Conservation (phyloP, 2,888 invertebrate genomes). For the Teleiodes luculella region DNA sequence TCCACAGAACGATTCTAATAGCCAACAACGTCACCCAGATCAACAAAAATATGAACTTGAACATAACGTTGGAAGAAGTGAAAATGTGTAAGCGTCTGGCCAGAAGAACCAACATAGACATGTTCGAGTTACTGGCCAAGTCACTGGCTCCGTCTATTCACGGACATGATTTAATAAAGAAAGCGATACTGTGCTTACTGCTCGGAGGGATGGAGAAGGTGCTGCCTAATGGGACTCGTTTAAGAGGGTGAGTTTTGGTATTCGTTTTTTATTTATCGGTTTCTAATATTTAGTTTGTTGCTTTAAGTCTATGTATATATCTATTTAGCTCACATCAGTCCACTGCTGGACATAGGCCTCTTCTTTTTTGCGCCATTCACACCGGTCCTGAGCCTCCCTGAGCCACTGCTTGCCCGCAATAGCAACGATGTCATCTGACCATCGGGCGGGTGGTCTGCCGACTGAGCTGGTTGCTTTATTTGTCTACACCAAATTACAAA, state of each 20-base stretch:
- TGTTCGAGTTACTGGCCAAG: constrained; percentile 92
- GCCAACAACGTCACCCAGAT: constrained; percentile 95
- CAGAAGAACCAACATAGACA: constrained; percentile 83
- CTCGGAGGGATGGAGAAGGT: constrained; percentile 97
- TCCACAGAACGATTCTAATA: constrained; percentile 90
- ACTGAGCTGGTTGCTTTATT: too few species aligned
- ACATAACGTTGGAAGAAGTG: constrained; percentile 91
- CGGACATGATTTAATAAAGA: constrained; percentile 97
- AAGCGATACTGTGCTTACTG: constrained; percentile 95
- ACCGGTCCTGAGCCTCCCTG: too few species aligned
- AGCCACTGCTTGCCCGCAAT: too few species aligned
- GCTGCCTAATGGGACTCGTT: constrained; percentile 92
- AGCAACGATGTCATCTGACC: too few species aligned
- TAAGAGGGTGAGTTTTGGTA: constrained; percentile 83
- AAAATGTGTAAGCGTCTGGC: constrained; percentile 91
- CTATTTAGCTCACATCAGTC: too few species aligned
- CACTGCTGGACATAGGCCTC: too few species aligned
- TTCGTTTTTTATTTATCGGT: too few species aligned
- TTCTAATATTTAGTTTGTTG: too few species aligned
- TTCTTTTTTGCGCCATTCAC: too few species aligned
- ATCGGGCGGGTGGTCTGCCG: too few species aligned
- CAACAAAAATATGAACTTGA: constrained; percentile 89
- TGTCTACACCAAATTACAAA: too few species aligned
- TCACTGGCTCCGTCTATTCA: constrained; percentile 99
- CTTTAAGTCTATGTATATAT: too few species aligned